Evolutionary conservation across 2,113 vertebrate species (phyloP).

Genomic region (Ammodytes dubius): DNA sequence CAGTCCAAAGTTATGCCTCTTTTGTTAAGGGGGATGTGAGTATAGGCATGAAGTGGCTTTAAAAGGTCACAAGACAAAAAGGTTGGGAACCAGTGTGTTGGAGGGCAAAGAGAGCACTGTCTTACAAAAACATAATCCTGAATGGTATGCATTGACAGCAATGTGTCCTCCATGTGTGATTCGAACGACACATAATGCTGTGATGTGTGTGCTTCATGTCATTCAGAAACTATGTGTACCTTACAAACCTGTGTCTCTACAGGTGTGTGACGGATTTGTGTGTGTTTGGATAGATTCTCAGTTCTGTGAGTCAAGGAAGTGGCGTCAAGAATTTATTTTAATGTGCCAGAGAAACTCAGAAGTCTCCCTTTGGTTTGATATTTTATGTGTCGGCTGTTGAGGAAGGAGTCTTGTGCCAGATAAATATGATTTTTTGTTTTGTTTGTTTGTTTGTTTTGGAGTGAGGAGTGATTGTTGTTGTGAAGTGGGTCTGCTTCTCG

Average conservation of each 20-base stretch:
- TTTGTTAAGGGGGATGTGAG: background rate
- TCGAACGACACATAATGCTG: slow-evolving; percentile 74
- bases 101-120: slow-evolving; percentile 85
- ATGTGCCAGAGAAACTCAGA: slow-evolving; percentile 54
- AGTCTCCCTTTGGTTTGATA: slow-evolving; percentile 56
- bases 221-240: slow-evolving; percentile 65
- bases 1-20: background rate
- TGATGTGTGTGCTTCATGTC: slow-evolving; percentile 78
- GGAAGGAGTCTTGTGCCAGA: slow-evolving; percentile 53
- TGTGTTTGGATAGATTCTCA: slow-evolving; percentile 48
- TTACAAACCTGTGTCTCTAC: slow-evolving; percentile 63
- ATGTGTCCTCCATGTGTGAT: slow-evolving; percentile 83
- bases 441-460: slow-evolving; percentile 34
- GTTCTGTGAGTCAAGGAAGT: slow-evolving; percentile 62
- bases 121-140: slow-evolving; percentile 84
- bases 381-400: slow-evolving; percentile 61
- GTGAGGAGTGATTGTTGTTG: slow-evolving; percentile 60
- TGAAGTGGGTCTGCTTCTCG: slow-evolving; percentile 71
- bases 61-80: background rate
- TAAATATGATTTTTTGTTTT: slow-evolving; percentile 33
- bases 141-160: slow-evolving; percentile 85
- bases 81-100: slow-evolving; percentile 68
- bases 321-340: slow-evolving; percentile 1
- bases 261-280: slow-evolving; percentile 66
- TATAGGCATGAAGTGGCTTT: background rate